phyloP scores from a whole-genome alignment of 92 coral and sea anemone species.

The Galaxea fascicularis region DNA sequence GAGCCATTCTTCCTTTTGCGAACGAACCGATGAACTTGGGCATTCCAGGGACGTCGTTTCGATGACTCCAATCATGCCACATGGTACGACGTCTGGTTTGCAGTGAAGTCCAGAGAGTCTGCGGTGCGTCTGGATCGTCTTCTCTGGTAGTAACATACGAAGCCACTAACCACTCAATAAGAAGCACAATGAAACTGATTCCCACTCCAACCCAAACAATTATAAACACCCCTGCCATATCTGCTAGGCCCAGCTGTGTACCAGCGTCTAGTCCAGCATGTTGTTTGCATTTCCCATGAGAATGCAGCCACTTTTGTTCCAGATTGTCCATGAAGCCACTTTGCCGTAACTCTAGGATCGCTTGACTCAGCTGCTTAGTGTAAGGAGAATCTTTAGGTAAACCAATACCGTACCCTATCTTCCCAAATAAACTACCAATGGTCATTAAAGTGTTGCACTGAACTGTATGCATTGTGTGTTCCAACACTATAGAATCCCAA shows the following conservation, averaged over 20 bases:
- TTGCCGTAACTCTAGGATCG: conserved; percentile 77
- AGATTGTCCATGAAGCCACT: conserved; percentile 76
- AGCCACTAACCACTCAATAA: conserved; percentile 77
- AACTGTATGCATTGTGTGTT: conserved; percentile 59
- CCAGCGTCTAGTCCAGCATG: conserved; percentile 30
- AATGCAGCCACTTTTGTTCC: conserved; percentile 81
- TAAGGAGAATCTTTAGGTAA: conserved; percentile 83
- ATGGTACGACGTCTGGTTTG: conserved; percentile 61
- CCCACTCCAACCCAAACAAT: conserved; percentile 72
- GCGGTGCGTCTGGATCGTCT: conserved; percentile 44
- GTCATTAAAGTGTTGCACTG: conserved; percentile 80
- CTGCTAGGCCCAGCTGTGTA: conserved; percentile 62
- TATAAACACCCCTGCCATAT: conserved; percentile 82
- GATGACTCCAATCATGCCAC: conserved; percentile 79
- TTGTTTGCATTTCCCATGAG: conserved; percentile 60
- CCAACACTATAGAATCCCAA: conserved; percentile 94
- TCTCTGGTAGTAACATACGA: conserved; percentile 60
- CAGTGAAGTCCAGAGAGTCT: conserved; percentile 53
- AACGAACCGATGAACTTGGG: conserved; percentile 1
- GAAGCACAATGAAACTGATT: conserved; percentile 69
- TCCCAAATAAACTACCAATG: conserved; percentile 75
- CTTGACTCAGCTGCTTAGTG: conserved; percentile 78
- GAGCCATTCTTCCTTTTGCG: neutral
- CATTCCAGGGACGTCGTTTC: conserved; percentile 78
- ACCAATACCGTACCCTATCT: conserved; percentile 90